Conservation (phyloP, 2,113 vertebrate species). For the Pleuronectes platessa region DNA sequence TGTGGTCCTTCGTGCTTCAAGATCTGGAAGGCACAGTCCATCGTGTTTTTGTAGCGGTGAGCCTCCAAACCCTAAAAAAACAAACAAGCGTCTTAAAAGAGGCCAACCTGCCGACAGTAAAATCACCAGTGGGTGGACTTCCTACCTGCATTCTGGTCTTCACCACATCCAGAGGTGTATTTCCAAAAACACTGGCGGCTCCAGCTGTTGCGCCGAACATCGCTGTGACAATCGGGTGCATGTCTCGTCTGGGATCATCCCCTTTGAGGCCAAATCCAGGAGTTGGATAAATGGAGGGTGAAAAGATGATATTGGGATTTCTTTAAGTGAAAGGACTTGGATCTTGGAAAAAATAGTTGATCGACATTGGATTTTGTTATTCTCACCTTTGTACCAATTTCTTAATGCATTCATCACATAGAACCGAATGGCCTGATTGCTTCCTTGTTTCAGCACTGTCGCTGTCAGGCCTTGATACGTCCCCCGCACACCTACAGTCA, state of each 20-base stretch:
- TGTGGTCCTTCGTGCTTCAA: slow-evolving; percentile 84
- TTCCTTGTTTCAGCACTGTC: slow-evolving; percentile 84
- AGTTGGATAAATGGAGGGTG: neutral
- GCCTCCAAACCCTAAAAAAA: slow-evolving; percentile 83
- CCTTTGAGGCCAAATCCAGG: slow-evolving; percentile 64
- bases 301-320: neutral
- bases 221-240: slow-evolving; percentile 84
- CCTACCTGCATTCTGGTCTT: slow-evolving; percentile 88
- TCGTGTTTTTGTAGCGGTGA: slow-evolving; percentile 84
- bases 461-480: slow-evolving; percentile 86
- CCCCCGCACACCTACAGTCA: slow-evolving; percentile 79
- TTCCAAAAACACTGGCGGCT: slow-evolving; percentile 87
- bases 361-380: neutral
- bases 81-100: neutral
- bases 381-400: slow-evolving; percentile 87
- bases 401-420: slow-evolving; percentile 84
- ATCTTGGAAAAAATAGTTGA: too few relatives aligned
- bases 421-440: slow-evolving; percentile 86
- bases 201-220: slow-evolving; percentile 84
- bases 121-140: neutral
- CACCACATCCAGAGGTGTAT: slow-evolving; percentile 86
- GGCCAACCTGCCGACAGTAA: neutral
- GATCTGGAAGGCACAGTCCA: slow-evolving; percentile 87
- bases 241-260: slow-evolving; percentile 79
- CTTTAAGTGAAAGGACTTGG: too few relatives aligned